Percentiles rank a stretch among this genome's conserved stretches.
Conservation (phyloP, 2,888 invertebrate genomes). For the Pemphredon lugubris region DNA sequence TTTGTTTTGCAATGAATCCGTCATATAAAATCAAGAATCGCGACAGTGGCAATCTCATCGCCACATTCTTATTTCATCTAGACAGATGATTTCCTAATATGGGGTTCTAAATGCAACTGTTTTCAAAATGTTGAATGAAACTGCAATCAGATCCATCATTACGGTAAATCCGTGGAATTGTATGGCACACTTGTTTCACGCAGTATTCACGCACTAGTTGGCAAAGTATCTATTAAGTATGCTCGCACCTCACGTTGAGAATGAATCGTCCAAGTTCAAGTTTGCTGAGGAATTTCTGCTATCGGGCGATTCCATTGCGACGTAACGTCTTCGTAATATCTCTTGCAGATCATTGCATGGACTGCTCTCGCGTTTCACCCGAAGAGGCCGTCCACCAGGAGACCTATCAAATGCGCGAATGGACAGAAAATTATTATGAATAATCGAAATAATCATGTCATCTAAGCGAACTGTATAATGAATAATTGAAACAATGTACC, state of each 20-base stretch:
- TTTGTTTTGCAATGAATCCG: constrained; percentile 18
- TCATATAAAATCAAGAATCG: constrained; percentile 15
- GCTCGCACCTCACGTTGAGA: constrained; percentile 59
- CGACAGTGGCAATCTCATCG: constrained; percentile 2
- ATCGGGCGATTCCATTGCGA: constrained; percentile 76
- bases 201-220: constrained; percentile 34
- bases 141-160: constrained; percentile 2
- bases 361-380: constrained; percentile 76
- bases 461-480: background rate
- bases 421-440: too few species aligned
- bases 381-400: constrained; percentile 75
- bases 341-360: constrained; percentile 79
- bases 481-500: background rate
- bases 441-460: background rate
- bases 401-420: constrained; percentile 73
- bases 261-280: constrained; percentile 73
- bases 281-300: constrained; percentile 74
- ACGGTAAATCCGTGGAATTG: constrained; percentile 12
- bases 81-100: constrained; percentile 1
- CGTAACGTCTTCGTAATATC: constrained; percentile 76
- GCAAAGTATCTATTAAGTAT: constrained; percentile 21
- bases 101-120: background rate
- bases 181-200: constrained; percentile 42
- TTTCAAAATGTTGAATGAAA: background rate
- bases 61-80: constrained; percentile 3